phyloP scores from a whole-genome alignment of 1,140 invertebrate genomes.

The Macrotrachela quadricornifera region DNA sequence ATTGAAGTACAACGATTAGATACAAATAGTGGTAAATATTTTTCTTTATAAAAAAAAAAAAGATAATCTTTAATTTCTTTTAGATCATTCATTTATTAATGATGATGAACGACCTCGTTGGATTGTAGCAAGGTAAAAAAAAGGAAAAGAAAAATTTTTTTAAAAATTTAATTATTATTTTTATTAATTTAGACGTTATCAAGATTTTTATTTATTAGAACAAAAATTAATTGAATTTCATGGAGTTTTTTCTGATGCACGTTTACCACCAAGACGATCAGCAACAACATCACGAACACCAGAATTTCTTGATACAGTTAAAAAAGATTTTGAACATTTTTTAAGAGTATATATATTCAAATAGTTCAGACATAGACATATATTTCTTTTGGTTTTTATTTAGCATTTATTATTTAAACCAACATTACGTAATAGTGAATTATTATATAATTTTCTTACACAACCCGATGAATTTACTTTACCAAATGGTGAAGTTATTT shows the following conservation, averaged over 20 bases:
- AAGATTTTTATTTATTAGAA: constrained; percentile 56
- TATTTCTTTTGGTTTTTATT: constrained; percentile 32
- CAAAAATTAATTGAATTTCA: constrained; percentile 60
- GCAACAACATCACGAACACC: constrained; percentile 30
- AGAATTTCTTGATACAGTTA: constrained; percentile 29
- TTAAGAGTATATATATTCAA: constrained; percentile 16
- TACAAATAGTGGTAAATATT: too few species aligned
- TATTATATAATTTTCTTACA: neutral
- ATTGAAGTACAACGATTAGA: too few species aligned
- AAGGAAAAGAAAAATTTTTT: too few species aligned
- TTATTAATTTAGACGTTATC: constrained; percentile 24
- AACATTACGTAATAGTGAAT: neutral
- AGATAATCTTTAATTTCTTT: too few species aligned
- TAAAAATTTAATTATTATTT: too few species aligned
- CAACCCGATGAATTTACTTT: too few species aligned
- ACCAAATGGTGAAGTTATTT: too few species aligned
- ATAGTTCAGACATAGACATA: neutral
- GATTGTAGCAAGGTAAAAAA: too few species aligned
- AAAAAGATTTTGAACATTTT: constrained; percentile 21
- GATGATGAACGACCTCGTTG: too few species aligned
- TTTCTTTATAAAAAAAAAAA: too few species aligned
- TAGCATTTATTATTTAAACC: neutral
- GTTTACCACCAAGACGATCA: constrained; percentile 46
- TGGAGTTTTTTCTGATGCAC: constrained; percentile 49
- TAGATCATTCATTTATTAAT: too few species aligned